Evolutionary conservation across 92 coral and sea anemone species (phyloP).

Genomic region (Epizoanthus ramosus): DNA sequence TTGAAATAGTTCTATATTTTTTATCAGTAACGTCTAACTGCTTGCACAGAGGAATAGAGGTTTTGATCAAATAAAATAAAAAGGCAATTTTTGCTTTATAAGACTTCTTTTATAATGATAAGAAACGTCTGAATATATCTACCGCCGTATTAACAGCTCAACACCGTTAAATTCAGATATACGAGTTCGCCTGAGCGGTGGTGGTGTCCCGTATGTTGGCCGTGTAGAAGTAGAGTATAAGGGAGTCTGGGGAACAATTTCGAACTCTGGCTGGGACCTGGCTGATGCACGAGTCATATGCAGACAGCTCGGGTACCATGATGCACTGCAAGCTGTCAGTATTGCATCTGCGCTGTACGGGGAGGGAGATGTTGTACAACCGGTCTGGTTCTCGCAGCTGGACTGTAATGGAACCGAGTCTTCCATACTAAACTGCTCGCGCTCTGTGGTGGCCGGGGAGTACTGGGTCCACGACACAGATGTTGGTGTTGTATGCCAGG

Average conservation of each 20-base stretch:
- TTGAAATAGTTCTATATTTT: too few species aligned
- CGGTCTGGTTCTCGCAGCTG: constrained; percentile 30
- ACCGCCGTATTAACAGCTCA: not conserved
- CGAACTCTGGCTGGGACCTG: constrained; percentile 34
- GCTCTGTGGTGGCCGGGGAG: constrained; percentile 11
- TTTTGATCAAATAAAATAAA: not conserved
- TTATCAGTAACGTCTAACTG: too few species aligned
- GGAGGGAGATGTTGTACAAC: constrained; percentile 1
- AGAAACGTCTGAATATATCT: not conserved
- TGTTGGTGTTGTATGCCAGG: constrained; percentile 18
- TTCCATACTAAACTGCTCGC: constrained; percentile 4
- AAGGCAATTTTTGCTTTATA: not conserved
- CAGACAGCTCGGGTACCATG: constrained; percentile 36
- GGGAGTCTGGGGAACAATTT: constrained; percentile 35
- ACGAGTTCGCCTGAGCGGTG: constrained; percentile 20
- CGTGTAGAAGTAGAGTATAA: constrained; percentile 32
- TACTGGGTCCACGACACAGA: constrained; percentile 22
- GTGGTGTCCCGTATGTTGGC: constrained; percentile 14
- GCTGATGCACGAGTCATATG: constrained; percentile 39
- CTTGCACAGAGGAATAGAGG: not conserved
- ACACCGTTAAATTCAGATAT: not conserved
- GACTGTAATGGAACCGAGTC: constrained; percentile 17
- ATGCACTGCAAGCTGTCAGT: constrained; percentile 6
- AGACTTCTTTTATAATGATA: not conserved
- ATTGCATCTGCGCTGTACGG: not conserved